Conservation (phyloP, 2,888 invertebrate genomes). For the Disparrhopalites patrizii region DNA sequence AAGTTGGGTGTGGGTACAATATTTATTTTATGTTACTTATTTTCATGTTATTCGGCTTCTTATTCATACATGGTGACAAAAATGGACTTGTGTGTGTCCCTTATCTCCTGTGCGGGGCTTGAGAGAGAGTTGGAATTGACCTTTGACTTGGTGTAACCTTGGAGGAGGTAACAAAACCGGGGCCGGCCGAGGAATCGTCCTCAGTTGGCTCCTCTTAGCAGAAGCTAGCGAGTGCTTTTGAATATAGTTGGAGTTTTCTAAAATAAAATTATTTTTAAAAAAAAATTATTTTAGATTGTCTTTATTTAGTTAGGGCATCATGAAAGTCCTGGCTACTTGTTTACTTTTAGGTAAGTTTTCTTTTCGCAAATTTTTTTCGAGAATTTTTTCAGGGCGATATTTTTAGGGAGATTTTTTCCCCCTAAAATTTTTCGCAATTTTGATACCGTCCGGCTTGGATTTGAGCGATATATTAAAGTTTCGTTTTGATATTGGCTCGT, state of each 20-base stretch:
- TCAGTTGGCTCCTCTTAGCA: conserved; percentile 27
- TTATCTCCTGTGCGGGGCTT: not conserved
- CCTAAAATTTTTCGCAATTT: not conserved
- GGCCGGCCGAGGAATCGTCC: not conserved
- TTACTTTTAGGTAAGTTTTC: conserved; percentile 32
- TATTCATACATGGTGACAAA: too few species aligned
- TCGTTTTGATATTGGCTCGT: not conserved
- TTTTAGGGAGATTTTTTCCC: not conserved
- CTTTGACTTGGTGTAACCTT: conserved; percentile 20
- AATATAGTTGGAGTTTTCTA: not conserved
- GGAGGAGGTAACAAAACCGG: conserved; percentile 11
- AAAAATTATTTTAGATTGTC: not conserved
- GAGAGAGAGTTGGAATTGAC: not conserved
- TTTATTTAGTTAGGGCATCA: conserved; percentile 26
- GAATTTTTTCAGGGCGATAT: not conserved
- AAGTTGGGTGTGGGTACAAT: not conserved
- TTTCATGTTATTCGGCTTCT: too few species aligned
- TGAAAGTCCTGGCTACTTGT: conserved; percentile 33
- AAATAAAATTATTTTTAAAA: not conserved
- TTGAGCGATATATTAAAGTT: not conserved
- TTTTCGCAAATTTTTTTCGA: conserved; percentile 8
- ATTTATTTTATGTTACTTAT: not conserved
- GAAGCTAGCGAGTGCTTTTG: conserved; percentile 12
- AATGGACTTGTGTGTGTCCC: too few species aligned
- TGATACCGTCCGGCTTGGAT: not conserved